phyloP scores from a whole-genome alignment of 2,888 invertebrate species.

The Pemphredon lugubris region DNA sequence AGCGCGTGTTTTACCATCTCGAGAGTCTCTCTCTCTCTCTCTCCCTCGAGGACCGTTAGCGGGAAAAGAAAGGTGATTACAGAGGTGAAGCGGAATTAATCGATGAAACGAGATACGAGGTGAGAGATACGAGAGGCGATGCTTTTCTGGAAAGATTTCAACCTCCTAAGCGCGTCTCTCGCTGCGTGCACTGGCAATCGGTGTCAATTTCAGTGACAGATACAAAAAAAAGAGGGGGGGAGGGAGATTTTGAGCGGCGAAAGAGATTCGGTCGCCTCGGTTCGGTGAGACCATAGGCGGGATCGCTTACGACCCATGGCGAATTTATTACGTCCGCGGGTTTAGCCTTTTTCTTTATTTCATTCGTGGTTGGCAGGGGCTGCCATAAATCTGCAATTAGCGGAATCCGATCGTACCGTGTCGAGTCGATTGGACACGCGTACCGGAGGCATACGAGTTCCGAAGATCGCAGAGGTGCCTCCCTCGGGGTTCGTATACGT shows the following conservation, averaged over 20 bases:
- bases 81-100: conserved; percentile 23
- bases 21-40: too few species aligned
- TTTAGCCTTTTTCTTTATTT: too few species aligned
- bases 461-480: conserved; percentile 26
- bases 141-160: too few species aligned
- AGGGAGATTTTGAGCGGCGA: too few species aligned
- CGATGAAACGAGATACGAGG: neutral
- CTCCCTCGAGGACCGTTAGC: conserved; percentile 33
- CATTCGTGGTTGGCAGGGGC: conserved; percentile 14
- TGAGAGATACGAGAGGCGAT: neutral
- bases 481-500: conserved; percentile 42
- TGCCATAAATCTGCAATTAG: conserved; percentile 60
- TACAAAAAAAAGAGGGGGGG: too few species aligned
- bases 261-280: too few species aligned
- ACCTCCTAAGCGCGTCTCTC: too few species aligned
- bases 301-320: too few species aligned
- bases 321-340: too few species aligned
- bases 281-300: too few species aligned
- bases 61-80: conserved; percentile 27
- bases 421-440: conserved; percentile 51
- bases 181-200: too few species aligned
- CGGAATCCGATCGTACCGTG: conserved; percentile 48
- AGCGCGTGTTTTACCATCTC: conserved; percentile 45
- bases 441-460: conserved; percentile 29
- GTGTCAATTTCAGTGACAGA: too few species aligned